A percentile compares a stretch with the other conserved stretches of the same genome.
Evolutionary conservation across 1,140 invertebrate species (phyloP).

Genomic region (Latrodectus geometricus): DNA sequence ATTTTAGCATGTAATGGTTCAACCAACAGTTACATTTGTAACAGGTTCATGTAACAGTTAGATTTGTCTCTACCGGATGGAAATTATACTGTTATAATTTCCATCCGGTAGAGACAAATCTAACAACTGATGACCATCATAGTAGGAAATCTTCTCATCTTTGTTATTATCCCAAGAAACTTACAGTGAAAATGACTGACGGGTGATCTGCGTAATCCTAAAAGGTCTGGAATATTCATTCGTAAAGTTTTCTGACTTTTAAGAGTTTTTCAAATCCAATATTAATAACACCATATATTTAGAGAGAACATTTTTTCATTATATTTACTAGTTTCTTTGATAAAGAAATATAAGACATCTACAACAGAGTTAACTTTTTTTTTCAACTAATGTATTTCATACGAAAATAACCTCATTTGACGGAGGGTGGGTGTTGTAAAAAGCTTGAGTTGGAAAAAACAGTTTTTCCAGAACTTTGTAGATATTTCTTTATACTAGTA

Average conservation of each 20-base stretch:
- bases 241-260: neutral
- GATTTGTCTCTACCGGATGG: too few relatives aligned
- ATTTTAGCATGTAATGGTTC: constrained; percentile 11
- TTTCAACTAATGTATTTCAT: constrained; percentile 21
- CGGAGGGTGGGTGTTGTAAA: neutral
- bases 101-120: too few relatives aligned
- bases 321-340: neutral
- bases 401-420: constrained; percentile 22
- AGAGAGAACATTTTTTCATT: constrained; percentile 18
- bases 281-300: neutral
- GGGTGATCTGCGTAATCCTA: neutral
- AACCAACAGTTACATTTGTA: too few relatives aligned
- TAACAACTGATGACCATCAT: constrained; percentile 9
- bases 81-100: too few relatives aligned
- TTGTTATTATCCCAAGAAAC: constrained; percentile 15
- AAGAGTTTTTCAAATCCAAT: neutral
- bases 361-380: neutral
- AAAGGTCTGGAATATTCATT: neutral
- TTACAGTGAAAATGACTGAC: constrained; percentile 15
- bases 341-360: constrained; percentile 14
- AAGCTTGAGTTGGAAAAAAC: neutral
- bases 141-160: constrained; percentile 2
- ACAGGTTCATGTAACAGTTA: too few relatives aligned
- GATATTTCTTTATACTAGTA: neutral
- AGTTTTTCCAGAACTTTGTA: neutral